A percentile compares a stretch with the other conserved stretches of the same genome.
phyloP scores from a whole-genome alignment of 2,113 vertebrate genomes.

The Neodontobutis hainanensis region DNA sequence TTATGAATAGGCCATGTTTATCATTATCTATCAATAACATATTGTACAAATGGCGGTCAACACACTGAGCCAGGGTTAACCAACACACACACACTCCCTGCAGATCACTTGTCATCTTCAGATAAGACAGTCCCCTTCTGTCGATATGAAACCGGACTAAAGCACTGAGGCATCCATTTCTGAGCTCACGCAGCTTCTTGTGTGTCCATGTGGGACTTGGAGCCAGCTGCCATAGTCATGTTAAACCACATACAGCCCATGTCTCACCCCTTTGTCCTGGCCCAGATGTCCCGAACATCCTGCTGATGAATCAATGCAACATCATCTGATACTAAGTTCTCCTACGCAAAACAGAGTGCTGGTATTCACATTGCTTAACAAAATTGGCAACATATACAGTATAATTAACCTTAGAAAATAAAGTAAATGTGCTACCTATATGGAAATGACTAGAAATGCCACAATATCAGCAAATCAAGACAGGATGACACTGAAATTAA shows the following conservation, averaged over 20 bases:
- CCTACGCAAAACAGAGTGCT: neutral
- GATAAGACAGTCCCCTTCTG: constrained; percentile 3
- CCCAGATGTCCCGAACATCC: constrained; percentile 1
- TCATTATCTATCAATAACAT: neutral
- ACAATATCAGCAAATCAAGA: too few relatives aligned
- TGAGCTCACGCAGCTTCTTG: constrained; percentile 18
- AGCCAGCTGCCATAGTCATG: constrained; percentile 50
- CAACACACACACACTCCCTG: neutral
- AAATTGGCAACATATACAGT: too few relatives aligned
- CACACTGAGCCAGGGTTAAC: neutral
- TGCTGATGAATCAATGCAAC: constrained; percentile 45
- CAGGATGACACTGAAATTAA: too few relatives aligned
- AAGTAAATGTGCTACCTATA: too few relatives aligned
- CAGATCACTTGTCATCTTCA: constrained; percentile 8
- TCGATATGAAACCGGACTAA: constrained; percentile 51
- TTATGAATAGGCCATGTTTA: neutral
- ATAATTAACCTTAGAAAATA: too few relatives aligned
- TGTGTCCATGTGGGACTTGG: constrained; percentile 38
- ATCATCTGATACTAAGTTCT: constrained; percentile 32
- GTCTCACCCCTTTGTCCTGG: constrained; percentile 16
- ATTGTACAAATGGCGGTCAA: neutral
- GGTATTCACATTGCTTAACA: constrained; percentile 6
- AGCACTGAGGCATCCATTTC: constrained; percentile 1
- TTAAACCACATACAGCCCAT: constrained; percentile 46
- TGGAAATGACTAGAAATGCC: too few relatives aligned